Evolutionary conservation across 2,113 vertebrate genomes (phyloP).

Genomic region (Phainopepla nitens): DNA sequence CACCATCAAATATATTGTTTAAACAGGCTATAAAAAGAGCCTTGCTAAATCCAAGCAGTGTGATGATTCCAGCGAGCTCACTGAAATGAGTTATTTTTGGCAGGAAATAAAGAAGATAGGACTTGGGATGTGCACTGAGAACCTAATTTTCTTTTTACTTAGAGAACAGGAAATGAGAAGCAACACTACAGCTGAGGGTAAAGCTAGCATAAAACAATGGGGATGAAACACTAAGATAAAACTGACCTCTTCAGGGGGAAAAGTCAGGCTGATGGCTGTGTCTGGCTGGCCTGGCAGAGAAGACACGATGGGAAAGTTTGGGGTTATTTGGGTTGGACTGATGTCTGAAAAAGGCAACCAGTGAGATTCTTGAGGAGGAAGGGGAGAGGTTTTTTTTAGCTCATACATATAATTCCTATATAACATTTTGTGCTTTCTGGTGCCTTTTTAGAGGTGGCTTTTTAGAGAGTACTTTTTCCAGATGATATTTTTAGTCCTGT

Average conservation of each 20-base stretch:
- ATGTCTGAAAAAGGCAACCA: not conserved
- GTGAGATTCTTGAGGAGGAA: too few species aligned
- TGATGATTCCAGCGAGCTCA: not conserved
- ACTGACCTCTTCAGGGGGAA: not conserved
- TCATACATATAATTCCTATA: not conserved
- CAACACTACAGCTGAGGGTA: not conserved
- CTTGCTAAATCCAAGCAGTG: not conserved
- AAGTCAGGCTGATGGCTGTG: not conserved
- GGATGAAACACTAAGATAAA: not conserved
- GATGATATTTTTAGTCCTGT: not conserved
- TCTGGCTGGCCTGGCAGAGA: not conserved
- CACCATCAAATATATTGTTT: not conserved
- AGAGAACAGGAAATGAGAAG: not conserved
- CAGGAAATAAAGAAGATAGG: not conserved
- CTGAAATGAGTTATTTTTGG: slow-evolving; percentile 11
- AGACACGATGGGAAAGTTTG: not conserved
- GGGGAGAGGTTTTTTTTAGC: not conserved
- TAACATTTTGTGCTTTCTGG: not conserved
- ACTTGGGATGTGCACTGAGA: not conserved
- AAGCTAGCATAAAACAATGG: not conserved
- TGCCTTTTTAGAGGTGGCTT: too few species aligned
- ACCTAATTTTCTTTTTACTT: not conserved
- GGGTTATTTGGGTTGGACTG: not conserved
- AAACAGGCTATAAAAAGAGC: not conserved
- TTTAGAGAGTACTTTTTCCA: not conserved